phyloP scores from a whole-genome alignment of 2,113 vertebrate species.

The Hemichromis elongatus region DNA sequence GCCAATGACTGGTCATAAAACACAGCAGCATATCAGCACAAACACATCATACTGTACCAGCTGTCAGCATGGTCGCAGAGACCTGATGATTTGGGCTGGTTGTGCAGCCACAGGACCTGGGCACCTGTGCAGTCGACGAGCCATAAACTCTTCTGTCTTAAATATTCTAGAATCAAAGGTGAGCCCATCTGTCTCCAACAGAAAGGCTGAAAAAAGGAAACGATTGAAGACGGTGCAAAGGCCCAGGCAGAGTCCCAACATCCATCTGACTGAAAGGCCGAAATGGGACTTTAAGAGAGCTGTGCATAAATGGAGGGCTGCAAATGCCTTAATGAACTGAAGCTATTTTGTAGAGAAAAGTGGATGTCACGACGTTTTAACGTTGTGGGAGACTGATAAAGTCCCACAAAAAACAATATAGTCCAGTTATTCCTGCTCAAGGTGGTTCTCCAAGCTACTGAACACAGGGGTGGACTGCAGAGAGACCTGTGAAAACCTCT shows the following conservation, averaged over 20 bases:
- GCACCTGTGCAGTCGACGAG: neutral
- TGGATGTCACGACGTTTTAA: neutral
- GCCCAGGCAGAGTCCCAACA: neutral
- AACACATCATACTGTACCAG: neutral
- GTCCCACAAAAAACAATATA: neutral
- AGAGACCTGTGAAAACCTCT: neutral
- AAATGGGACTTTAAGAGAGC: neutral
- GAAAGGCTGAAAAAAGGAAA: neutral
- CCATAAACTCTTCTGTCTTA: neutral
- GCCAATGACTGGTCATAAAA: rapidly evolving
- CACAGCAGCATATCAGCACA: neutral
- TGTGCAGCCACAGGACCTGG: neutral
- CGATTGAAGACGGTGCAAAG: neutral
- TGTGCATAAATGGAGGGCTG: neutral
- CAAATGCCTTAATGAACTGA: neutral
- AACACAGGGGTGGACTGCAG: neutral
- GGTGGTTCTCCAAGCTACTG: neutral
- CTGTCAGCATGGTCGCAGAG: neutral
- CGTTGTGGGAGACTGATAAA: neutral
- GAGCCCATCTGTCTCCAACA: neutral
- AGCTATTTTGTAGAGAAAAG: neutral
- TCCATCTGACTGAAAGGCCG: neutral
- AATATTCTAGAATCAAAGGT: neutral
- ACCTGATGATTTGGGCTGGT: neutral
- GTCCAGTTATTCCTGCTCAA: neutral